phyloP scores from a whole-genome alignment of 1,140 invertebrate genomes.

The Drosophila insularis region DNA sequence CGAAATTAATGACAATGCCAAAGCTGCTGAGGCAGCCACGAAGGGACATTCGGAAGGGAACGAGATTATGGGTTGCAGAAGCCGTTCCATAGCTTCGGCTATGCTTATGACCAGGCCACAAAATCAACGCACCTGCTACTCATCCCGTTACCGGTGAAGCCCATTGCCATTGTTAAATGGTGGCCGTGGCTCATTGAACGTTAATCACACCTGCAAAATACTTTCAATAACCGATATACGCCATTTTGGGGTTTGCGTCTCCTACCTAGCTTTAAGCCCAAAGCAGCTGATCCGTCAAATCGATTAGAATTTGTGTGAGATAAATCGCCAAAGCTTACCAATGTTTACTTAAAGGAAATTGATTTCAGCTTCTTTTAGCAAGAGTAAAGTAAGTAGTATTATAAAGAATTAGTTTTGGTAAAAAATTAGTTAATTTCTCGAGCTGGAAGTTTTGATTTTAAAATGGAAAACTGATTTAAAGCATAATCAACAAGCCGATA shows the following conservation, averaged over 20 bases:
- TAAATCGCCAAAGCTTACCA: too few relatives aligned
- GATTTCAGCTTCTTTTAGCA: too few relatives aligned
- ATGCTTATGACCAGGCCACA: slow-evolving; percentile 53
- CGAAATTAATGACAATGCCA: slow-evolving; percentile 73
- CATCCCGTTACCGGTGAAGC: background rate
- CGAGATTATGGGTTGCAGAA: background rate
- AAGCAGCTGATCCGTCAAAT: slow-evolving; percentile 39
- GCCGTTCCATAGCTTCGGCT: slow-evolving; percentile 21
- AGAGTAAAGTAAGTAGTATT: too few relatives aligned
- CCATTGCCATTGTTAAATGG: background rate
- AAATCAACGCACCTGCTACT: slow-evolving; percentile 69
- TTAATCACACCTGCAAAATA: slow-evolving; percentile 79
- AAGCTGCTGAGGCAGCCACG: slow-evolving; percentile 27
- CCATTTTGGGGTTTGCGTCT: slow-evolving; percentile 51
- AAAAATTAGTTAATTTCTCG: too few relatives aligned
- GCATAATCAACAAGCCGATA: too few relatives aligned
- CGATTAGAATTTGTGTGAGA: slow-evolving; percentile 32
- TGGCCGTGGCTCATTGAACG: slow-evolving; percentile 30
- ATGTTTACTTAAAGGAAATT: too few relatives aligned
- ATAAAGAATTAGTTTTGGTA: too few relatives aligned
- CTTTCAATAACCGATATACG: slow-evolving; percentile 77
- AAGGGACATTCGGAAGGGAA: slow-evolving; percentile 8
- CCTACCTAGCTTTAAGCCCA: slow-evolving; percentile 19
- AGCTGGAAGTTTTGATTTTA: too few relatives aligned
- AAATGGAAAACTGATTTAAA: too few relatives aligned